A percentile compares a stretch with the other conserved stretches of the same genome.
Evolutionary conservation across 2,797 vertebrate species (phyloP).

Genomic region (Otolemur crassicaudatus): DNA sequence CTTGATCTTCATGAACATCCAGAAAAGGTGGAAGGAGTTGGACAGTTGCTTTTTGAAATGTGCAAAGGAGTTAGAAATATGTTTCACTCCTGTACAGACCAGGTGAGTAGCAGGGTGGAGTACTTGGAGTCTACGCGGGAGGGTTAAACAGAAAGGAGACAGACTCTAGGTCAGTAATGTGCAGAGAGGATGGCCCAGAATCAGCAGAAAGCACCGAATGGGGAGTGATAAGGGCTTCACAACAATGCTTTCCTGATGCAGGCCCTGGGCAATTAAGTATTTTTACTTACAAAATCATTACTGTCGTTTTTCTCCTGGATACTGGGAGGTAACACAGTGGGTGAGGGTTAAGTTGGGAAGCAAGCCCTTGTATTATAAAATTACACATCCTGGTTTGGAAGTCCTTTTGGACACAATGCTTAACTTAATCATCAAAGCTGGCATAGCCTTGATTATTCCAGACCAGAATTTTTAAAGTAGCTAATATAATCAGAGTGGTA

Average conservation of each 20-base stretch:
- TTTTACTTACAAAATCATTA: neutral
- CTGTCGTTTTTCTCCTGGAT: neutral
- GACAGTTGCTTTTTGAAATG: slow-evolving; percentile 97
- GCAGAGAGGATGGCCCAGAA: neutral
- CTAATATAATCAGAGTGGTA: neutral
- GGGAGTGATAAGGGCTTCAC: neutral
- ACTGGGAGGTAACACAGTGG: neutral
- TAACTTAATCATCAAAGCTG: neutral
- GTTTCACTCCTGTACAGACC: slow-evolving; percentile 95
- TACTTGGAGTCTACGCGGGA: neutral
- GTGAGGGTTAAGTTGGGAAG: too few species aligned
- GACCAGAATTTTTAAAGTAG: slow-evolving; percentile 43
- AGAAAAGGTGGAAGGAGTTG: slow-evolving; percentile 93
- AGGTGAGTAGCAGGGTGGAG: slow-evolving; percentile 85
- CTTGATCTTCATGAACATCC: slow-evolving; percentile 92
- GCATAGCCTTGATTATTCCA: neutral
- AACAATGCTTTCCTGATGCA: neutral
- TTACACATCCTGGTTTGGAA: neutral
- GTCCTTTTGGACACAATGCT: neutral
- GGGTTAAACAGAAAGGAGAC: neutral
- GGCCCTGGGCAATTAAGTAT: neutral
- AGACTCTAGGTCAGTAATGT: neutral
- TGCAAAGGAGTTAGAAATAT: slow-evolving; percentile 96
- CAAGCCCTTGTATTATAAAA: neutral
- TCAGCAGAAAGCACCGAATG: neutral